Percentiles rank a stretch among this genome's conserved stretches.
phyloP scores from a whole-genome alignment of 2,797 vertebrate genomes.

The Cossypha polioptera region DNA sequence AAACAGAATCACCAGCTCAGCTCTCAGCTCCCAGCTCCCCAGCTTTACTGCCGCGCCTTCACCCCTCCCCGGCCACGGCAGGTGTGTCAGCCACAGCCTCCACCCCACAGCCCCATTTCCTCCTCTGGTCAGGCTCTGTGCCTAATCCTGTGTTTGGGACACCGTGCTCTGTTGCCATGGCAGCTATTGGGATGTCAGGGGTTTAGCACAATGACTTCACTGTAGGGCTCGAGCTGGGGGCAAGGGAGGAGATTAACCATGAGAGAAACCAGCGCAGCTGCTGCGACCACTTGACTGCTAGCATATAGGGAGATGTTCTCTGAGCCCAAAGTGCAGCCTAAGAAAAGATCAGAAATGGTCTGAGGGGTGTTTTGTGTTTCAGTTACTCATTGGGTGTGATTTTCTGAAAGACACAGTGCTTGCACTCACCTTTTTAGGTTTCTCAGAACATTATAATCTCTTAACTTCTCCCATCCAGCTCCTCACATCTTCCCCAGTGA shows the following conservation, averaged over 20 bases:
- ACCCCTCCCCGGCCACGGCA: background rate
- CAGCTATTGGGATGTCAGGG: slow-evolving; percentile 22
- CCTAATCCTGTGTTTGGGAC: slow-evolving; percentile 60
- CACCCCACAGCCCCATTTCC: background rate
- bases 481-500: background rate
- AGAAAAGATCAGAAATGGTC: background rate
- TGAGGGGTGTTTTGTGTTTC: background rate
- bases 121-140: background rate
- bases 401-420: background rate
- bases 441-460: background rate
- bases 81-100: background rate
- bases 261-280: background rate
- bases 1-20: slow-evolving; percentile 20
- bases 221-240: background rate
- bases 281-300: background rate
- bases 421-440: background rate
- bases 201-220: slow-evolving; percentile 11
- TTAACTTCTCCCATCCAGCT: background rate
- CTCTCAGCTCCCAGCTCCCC: background rate
- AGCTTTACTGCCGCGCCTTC: accelerated
- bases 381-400: background rate
- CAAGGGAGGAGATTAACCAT: slow-evolving; percentile 9
- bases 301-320: background rate
- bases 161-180: slow-evolving; percentile 53
- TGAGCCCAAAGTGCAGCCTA: background rate